A percentile compares a stretch with the other conserved stretches of the same genome.
Conservation (phyloP, 2,888 invertebrate species). For the Idaea aversata region DNA sequence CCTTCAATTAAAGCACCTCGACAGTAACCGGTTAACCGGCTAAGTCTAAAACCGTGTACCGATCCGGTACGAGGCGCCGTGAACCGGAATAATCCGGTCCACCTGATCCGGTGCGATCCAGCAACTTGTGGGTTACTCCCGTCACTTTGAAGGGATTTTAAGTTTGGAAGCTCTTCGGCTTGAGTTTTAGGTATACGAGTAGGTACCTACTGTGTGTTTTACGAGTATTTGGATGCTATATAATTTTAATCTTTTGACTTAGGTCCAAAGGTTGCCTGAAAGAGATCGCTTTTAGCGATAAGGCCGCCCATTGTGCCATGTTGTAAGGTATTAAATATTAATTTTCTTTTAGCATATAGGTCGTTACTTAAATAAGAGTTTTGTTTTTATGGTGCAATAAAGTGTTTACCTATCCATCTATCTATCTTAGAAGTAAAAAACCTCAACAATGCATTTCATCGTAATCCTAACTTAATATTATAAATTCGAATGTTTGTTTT, state of each 20-base stretch:
- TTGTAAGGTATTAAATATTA: no score
- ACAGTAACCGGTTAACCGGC: slow-evolving; percentile 56
- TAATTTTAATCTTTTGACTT: neutral
- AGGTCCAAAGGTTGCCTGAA: no score
- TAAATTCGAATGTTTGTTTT: no score
- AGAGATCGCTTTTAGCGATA: no score
- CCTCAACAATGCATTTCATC: no score
- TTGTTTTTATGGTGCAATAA: no score
- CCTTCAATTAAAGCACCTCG: slow-evolving; percentile 44
- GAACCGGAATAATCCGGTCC: slow-evolving; percentile 74
- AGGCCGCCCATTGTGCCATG: no score
- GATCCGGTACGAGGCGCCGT: slow-evolving; percentile 66
- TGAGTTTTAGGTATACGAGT: neutral
- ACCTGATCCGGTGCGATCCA: slow-evolving; percentile 71
- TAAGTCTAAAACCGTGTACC: slow-evolving; percentile 73
- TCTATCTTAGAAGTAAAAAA: no score
- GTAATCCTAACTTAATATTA: no score
- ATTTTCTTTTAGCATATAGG: no score
- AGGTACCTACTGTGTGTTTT: neutral
- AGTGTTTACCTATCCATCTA: no score
- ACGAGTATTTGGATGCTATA: neutral
- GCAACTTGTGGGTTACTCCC: slow-evolving; percentile 60
- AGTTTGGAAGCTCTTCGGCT: neutral
- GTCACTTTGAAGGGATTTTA: slow-evolving; percentile 4
- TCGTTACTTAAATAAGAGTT: no score